These are phyloP conservation scores for Nyctibius bracteatus DNA, from an alignment of 2,113 vertebrate genomes.

Conservation along the genomic window DNA sequence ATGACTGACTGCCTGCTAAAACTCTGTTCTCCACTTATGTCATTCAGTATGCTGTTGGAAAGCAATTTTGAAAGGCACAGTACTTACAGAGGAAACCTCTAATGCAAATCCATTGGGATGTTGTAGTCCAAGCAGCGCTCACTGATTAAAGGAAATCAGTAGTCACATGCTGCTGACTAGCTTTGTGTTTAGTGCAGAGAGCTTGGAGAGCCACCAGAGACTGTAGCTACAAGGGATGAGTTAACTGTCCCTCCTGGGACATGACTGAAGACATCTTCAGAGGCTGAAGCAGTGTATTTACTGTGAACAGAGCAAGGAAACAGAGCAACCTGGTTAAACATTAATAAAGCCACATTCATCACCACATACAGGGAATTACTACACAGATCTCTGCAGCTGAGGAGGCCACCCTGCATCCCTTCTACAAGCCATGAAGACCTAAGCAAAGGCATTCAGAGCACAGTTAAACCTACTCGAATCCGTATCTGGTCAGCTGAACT, in stretches of 20 bases:
- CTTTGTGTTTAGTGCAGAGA: neutral
- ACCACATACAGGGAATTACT: neutral
- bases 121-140: neutral
- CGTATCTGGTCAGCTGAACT: neutral
- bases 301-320: neutral
- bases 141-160: neutral
- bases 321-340: fast-evolving
- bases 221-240: neutral
- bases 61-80: neutral
- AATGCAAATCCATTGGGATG: neutral
- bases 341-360: neutral
- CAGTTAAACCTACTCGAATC: neutral
- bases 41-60: neutral
- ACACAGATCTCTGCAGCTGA: neutral
- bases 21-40: neutral
- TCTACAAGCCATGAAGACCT: neutral
- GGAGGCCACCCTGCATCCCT: neutral
- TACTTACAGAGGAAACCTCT: neutral
- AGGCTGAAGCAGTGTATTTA: neutral
- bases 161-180: neutral
- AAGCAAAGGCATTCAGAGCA: neutral
- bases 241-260: neutral
- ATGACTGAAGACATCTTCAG: neutral
- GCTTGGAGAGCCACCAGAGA: neutral
- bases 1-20: neutral